Percentiles rank a stretch among this genome's conserved stretches.
Conservation (phyloP, 2,888 invertebrate genomes). For the Trilocha varians region DNA sequence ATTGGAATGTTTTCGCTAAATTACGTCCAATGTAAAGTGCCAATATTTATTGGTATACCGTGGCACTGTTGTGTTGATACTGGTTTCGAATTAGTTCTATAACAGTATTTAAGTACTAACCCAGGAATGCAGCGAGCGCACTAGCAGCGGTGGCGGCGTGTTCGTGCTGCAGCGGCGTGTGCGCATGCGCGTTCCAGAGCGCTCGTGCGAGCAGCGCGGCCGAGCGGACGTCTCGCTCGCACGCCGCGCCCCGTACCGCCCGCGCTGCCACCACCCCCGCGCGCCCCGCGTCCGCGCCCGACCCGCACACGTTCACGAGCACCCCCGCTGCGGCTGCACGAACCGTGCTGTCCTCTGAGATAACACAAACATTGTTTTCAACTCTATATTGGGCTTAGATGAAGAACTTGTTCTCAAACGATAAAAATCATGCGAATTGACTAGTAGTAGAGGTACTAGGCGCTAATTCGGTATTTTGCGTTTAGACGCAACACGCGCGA, state of each 20-base stretch:
- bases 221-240: constrained; percentile 60
- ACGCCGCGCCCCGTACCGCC: constrained; percentile 47
- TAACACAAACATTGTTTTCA: too few species aligned
- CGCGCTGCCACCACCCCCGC: constrained; percentile 39
- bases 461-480: too few species aligned
- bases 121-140: constrained; percentile 78
- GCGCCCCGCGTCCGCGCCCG: constrained; percentile 26
- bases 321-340: constrained; percentile 87
- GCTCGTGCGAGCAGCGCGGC: constrained; percentile 34
- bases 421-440: too few species aligned
- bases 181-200: constrained; percentile 43
- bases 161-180: constrained; percentile 27
- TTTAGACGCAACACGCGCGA: too few species aligned
- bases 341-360: constrained; percentile 77
- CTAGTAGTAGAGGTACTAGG: too few species aligned
- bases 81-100: too few species aligned
- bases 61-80: too few species aligned
- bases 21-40: too few species aligned
- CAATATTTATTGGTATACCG: too few species aligned
- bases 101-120: constrained; percentile 51
- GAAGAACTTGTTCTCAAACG: too few species aligned
- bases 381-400: too few species aligned
- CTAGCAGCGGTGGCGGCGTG: constrained; percentile 32
- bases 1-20: too few species aligned
- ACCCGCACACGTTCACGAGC: constrained; percentile 81